Conservation (phyloP, 2,888 invertebrate species). For the Tipula helvola region DNA sequence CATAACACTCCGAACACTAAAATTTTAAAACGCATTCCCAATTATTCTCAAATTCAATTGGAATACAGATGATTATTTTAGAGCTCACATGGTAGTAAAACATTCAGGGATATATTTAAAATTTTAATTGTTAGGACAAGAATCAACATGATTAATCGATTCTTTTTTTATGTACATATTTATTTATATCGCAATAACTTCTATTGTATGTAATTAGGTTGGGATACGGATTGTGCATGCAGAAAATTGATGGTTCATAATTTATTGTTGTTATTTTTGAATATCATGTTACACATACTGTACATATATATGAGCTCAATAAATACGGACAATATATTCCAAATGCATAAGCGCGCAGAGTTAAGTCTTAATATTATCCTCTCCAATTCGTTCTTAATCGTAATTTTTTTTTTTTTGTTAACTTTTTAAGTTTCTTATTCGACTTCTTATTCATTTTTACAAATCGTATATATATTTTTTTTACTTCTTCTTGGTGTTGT, state of each 20-base stretch:
- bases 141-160: neutral
- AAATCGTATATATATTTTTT: constrained; percentile 4
- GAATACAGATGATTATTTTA: too few relatives aligned
- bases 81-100: neutral
- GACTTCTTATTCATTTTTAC: neutral
- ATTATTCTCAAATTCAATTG: too few relatives aligned
- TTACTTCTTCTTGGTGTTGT: neutral
- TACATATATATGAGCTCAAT: neutral
- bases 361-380: neutral
- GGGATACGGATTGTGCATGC: neutral
- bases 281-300: neutral
- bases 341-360: neutral
- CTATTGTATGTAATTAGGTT: neutral
- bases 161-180: neutral
- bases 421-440: neutral
- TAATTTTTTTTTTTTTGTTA: constrained; percentile 6
- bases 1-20: too few relatives aligned
- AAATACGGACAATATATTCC: neutral
- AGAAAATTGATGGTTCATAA: neutral
- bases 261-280: neutral
- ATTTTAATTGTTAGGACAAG: neutral
- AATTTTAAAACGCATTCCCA: too few relatives aligned
- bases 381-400: neutral
- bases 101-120: neutral
- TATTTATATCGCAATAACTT: neutral